Base-by-base conservation (phyloP, 2,888 invertebrate genomes). In the Cheilosia soror region DNA sequence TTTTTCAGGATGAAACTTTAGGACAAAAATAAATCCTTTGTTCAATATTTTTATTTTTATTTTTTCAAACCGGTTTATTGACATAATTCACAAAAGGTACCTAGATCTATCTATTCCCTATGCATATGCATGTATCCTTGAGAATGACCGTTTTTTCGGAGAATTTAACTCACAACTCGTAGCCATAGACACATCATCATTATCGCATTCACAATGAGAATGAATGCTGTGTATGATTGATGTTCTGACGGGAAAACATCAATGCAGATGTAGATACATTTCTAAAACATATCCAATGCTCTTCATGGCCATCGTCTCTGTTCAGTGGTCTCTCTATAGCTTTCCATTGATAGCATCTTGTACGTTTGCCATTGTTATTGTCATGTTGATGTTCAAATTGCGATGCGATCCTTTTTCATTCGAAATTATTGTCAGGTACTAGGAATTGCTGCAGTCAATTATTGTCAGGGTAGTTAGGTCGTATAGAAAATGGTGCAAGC, bases 101-200 rank as follows among this genome's bases (percentile, higher is more conserved):
- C 20, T 20, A 20, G 20, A 20, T 20, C 20, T 37, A 25, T 25
- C 49, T 20, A 25, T 4, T 49, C 6, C 49, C 44, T 44, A n/a
- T 44, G 20, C 20, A 37, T 11, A 37, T 11, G 37, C 37, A 37
- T 37, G 37, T 3, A 37, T 37, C 37, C 9, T 9, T 11, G 4
- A 37, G 37, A 4, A 51, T 6, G 44, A 44, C 44, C 42, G 20
- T 9, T 62, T 29, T 62, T 62, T 37, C 60, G n/a, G 4, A 44
- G 62, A 62, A 29, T 29, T 15, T 5, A 29, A 15, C 27, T 27
- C 5, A 9, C 63, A 15, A 20, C 15, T 29, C 47, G n/a, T 29
- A 13, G 29, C 49, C n/a, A 15, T 29, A 13, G 29, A 63, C n/a
- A 9, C 49, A 63, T 31, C 49, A 33, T 63, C 49, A 63, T 63